Evolutionary conservation across 2,888 invertebrate species (phyloP).

Genomic region (Malacosoma neustria): DNA sequence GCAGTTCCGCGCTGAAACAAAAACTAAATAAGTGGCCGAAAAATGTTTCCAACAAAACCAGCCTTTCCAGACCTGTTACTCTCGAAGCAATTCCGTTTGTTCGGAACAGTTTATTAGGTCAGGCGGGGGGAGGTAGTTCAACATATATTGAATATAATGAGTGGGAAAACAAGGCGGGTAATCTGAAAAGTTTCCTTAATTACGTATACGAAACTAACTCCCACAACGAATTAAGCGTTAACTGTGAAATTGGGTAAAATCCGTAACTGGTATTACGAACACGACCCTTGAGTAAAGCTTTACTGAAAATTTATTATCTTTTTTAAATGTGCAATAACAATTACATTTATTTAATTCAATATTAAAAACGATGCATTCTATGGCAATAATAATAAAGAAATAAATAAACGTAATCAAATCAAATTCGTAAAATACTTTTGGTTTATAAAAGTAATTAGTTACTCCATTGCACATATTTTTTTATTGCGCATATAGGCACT

Average conservation of each 20-base stretch:
- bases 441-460: too few relatives aligned
- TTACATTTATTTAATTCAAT: too few relatives aligned
- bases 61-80: constrained; percentile 24
- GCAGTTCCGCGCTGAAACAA: constrained; percentile 27
- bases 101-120: not conserved
- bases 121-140: constrained; percentile 22
- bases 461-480: too few relatives aligned
- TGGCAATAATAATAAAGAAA: too few relatives aligned
- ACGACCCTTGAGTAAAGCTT: constrained; percentile 16
- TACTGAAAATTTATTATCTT: too few relatives aligned
- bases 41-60: constrained; percentile 44
- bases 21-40: constrained; percentile 67
- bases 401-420: too few relatives aligned
- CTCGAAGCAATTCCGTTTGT: constrained; percentile 6
- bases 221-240: constrained; percentile 61
- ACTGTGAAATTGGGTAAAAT: constrained; percentile 49
- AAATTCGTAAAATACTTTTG: too few relatives aligned
- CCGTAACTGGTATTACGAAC: constrained; percentile 44
- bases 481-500: too few relatives aligned
- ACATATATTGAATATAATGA: constrained; percentile 29
- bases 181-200: constrained; percentile 71
- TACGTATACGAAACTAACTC: constrained; percentile 63
- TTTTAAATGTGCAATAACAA: too few relatives aligned
- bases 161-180: constrained; percentile 63
- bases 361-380: too few relatives aligned